Percentiles rank a stretch among this genome's conserved stretches.
Conservation (phyloP, 1,140 invertebrate genomes). For the Tyrophagus putrescentiae region DNA sequence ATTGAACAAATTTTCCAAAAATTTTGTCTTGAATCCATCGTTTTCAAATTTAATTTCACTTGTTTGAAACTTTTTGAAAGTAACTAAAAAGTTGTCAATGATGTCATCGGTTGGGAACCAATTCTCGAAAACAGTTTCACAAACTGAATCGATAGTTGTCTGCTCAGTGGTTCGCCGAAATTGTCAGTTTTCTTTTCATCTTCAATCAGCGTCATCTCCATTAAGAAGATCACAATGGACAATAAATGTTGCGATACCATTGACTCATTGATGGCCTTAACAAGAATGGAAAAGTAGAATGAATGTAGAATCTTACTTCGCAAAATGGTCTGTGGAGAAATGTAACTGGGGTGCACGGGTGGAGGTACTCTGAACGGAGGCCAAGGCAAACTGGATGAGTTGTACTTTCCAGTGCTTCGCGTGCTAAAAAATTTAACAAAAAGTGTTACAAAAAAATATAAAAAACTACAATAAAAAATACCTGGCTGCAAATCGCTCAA, state of each 20-base stretch:
- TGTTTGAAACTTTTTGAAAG: conserved; percentile 45
- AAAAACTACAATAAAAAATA: conserved; percentile 39
- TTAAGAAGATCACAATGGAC: conserved; percentile 64
- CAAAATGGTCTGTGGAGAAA: conserved; percentile 50
- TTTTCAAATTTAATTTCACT: conserved; percentile 12
- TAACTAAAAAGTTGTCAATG: conserved; percentile 57
- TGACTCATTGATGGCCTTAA: conserved; percentile 26
- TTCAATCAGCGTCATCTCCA: conserved; percentile 62
- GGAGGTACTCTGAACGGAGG: conserved; percentile 61
- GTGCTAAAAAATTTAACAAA: conserved; percentile 26
- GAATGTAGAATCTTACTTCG: conserved; percentile 67
- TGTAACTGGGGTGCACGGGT: conserved; percentile 47
- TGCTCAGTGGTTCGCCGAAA: not conserved
- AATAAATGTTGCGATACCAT: conserved; percentile 58
- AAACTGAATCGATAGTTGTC: not conserved
- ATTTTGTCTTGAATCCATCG: not conserved
- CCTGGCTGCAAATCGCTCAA: conserved; percentile 67
- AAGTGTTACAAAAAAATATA: conserved; percentile 35
- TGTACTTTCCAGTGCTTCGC: conserved; percentile 37
- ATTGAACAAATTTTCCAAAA: conserved; percentile 1
- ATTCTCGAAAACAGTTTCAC: conserved; percentile 35
- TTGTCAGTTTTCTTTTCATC: conserved; percentile 26
- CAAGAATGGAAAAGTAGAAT: conserved; percentile 46
- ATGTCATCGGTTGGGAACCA: conserved; percentile 63
- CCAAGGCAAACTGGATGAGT: conserved; percentile 51